Evolutionary conservation across 1,140 invertebrate species (phyloP).

Genomic region (Brachionus koreanus): DNA sequence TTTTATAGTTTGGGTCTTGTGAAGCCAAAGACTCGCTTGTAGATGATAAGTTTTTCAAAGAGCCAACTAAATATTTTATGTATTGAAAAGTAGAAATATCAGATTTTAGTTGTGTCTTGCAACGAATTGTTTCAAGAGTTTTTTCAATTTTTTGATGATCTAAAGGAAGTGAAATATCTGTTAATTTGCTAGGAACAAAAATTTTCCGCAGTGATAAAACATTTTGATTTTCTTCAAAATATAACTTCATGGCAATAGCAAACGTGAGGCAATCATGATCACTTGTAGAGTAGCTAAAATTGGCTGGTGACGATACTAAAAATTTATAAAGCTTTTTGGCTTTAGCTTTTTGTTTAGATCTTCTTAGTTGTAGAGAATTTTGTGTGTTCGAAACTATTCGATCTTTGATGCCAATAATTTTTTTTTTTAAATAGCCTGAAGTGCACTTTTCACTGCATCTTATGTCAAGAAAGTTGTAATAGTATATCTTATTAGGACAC

Average conservation of each 20-base stretch:
- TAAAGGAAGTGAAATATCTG: neutral
- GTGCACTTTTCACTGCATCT: conserved; percentile 42
- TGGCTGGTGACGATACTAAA: neutral
- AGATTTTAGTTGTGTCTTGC: neutral
- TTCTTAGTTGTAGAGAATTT: conserved; percentile 4
- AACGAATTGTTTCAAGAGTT: neutral
- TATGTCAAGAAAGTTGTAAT: conserved; percentile 12
- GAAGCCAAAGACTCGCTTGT: neutral
- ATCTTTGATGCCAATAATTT: neutral
- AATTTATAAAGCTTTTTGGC: neutral
- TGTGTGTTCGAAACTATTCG: neutral
- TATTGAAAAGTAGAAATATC: conserved; percentile 13
- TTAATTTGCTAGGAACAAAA: neutral
- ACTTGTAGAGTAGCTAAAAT: neutral
- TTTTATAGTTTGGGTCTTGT: neutral
- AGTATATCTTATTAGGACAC: neutral
- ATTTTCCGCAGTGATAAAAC: neutral
- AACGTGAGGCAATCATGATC: conserved; percentile 21
- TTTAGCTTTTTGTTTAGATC: conserved; percentile 6
- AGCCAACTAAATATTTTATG: conserved; percentile 22
- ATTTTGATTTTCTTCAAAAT: conserved; percentile 39
- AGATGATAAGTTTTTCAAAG: neutral
- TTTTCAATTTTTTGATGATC: conserved; percentile 4
- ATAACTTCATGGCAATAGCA: neutral
- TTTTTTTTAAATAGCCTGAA: conserved; percentile 35